Evolutionary conservation across 2,888 invertebrate species (phyloP), one percentile per base, ranked within the genome.

Genomic region (Brenthis daphne): DNA sequence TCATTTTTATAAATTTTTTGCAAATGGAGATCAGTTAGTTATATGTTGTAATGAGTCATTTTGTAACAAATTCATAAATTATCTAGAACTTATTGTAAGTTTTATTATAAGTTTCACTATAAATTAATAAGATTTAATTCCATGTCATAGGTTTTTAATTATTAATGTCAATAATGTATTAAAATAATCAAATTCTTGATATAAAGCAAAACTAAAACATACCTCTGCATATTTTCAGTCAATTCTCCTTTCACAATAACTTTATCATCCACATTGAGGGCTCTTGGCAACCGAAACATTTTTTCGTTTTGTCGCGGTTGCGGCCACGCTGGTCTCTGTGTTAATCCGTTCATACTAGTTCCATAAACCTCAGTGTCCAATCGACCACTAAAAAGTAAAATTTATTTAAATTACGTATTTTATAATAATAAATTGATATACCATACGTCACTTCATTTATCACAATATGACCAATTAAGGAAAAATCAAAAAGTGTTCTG

Each of bases 201-300:
- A 43, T 43, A 11, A 43, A 37, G 8, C 37, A 8, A 8, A 43
- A 11, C 8, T n/a, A 43, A 43, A 71, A 81, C 79, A 63, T 77
- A 87, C 87, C 73, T 74, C 69, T 76, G 71, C 65, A 77, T 79
- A 57, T 79, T 71, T 65, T 67, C 66, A 61, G 50, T 77, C 60
- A 80, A 68, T 54, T 57, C 67, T 14, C 86, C 83, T 29, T 72
- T 73, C 57, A 88, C 72, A 50, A 67, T 75, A 47, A 89, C 79
- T 57, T 20, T 68, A 68, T 88, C 85, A 2, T 76, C 75, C 1
- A 60, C 14, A 53, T 75, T 77, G 13, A 88, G 77, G 74, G 70
- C 73, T 71, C 77, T 84, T 60, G 89, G 89, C 70, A 89, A 69
- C 47, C 82, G 53, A 72, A 85, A 85, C 85, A 88, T 87, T 54